Evolutionary conservation across 1,140 invertebrate species (phyloP).

Genomic region (Drosophila kohkoa): DNA sequence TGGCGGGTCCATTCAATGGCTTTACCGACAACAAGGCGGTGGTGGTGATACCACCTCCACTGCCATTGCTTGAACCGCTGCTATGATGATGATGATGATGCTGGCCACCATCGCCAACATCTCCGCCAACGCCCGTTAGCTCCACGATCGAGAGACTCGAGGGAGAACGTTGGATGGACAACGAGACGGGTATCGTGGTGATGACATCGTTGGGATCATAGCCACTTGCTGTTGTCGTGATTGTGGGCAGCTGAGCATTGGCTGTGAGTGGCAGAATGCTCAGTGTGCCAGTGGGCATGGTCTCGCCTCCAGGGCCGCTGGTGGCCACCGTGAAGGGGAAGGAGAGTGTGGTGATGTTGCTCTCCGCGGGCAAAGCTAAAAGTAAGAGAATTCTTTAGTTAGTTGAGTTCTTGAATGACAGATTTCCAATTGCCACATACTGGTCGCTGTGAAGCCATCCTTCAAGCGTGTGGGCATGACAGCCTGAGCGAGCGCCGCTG

Average conservation of each 20-base stretch:
- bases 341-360: constrained; percentile 77
- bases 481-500: constrained; percentile 75
- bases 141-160: constrained; percentile 74
- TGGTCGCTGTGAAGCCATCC: constrained; percentile 54
- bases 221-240: constrained; percentile 70
- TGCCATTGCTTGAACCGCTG: constrained; percentile 54
- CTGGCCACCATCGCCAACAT: constrained; percentile 49
- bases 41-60: constrained; percentile 61
- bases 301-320: constrained; percentile 52
- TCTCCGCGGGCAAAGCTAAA: constrained; percentile 59
- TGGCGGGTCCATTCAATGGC: constrained; percentile 60
- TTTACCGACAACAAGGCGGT: constrained; percentile 78
- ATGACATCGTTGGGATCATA: constrained; percentile 76
- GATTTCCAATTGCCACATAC: constrained; percentile 44
- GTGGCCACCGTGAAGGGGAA: constrained; percentile 79
- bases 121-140: constrained; percentile 49
- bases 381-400: neutral
- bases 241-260: constrained; percentile 72
- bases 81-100: constrained; percentile 21
- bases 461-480: constrained; percentile 63
- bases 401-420: neutral
- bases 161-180: constrained; percentile 74
- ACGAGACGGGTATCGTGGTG: constrained; percentile 76
- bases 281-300: constrained; percentile 70
- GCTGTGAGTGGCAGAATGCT: constrained; percentile 72